Base-by-base conservation (phyloP, 2,797 vertebrate species). In the Clangula hyemalis region DNA sequence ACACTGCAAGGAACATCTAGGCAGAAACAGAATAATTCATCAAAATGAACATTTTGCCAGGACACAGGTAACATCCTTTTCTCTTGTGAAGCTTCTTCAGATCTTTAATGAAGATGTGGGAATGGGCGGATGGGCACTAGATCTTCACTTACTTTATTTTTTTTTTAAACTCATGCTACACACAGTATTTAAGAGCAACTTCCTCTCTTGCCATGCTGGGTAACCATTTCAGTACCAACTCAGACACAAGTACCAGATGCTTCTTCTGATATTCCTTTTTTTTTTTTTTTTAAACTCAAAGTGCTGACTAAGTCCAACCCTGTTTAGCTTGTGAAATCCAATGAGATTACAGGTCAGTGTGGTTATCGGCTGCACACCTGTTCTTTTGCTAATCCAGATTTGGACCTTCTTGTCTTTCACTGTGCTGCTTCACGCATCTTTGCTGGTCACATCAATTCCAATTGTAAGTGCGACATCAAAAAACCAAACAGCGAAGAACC, bases 61-160 rank as follows among this genome's bases (percentile, higher is more conserved):
- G 94, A 97, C 96, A 95, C 94, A 92, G 93, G 94, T 94, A 94
- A 96, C 96, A 97, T 96, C 95, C 94, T 93, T 85, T 92, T 83
- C 58, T 86, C 62, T 89, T 89, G 72, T 20, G 86, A 85, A 90
- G 54, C n/a, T 94, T 81, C 70, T 93, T 96, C 76, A 90, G 41
- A 82, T 77, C 38, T 81, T 85, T 68, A 95, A 61, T 41, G 62
- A 85, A 57, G 2, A 0, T 12, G 32, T n/a, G 27, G 32, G 28
- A 75, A n/a, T 47, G 65, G 3, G 34, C 58, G 57, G 74, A 62
- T 49, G 27, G 66, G 53, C 20, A 56, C 38, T 60, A 72, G 12
- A 6, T 62, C 8, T 34, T 39, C 47, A 49, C 13, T 49, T 49
- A 24, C 7, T 13, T 49, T 49, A 49, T 49, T 45, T 47, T 20